Percentiles rank a stretch among this genome's conserved stretches.
Conservation (phyloP, 2,113 vertebrate genomes). For the Engraulis encrasicolus region DNA sequence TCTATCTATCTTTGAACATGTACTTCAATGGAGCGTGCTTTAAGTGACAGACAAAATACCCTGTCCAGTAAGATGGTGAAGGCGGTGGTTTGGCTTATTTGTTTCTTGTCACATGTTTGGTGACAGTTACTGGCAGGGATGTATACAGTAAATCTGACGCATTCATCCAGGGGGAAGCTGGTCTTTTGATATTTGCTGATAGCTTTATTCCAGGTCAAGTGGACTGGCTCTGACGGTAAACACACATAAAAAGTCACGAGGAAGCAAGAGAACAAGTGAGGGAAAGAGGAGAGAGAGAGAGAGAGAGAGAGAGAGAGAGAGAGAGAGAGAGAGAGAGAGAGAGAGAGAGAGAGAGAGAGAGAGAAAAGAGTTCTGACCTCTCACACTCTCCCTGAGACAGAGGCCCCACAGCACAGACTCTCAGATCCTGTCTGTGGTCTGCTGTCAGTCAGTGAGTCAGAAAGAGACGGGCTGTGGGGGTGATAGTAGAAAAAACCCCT, state of each 20-base stretch:
- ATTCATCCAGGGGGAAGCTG: neutral
- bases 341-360: neutral
- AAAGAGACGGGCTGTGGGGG: neutral
- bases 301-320: neutral
- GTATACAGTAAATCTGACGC: neutral
- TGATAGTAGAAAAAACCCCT: neutral
- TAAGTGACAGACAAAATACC: constrained; percentile 51
- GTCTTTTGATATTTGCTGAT: constrained; percentile 8
- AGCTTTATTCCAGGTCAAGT: constrained; percentile 14
- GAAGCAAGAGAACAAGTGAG: neutral
- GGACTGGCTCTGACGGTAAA: neutral
- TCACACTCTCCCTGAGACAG: neutral
- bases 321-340: neutral
- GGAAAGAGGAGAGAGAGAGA: neutral
- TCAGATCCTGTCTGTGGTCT: constrained; percentile 22
- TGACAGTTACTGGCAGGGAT: neutral
- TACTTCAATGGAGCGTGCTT: constrained; percentile 29
- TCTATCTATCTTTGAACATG: neutral
- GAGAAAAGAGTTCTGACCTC: neutral
- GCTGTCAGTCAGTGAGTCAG: constrained; percentile 1
- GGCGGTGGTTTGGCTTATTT: constrained; percentile 10
- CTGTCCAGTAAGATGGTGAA: constrained; percentile 48
- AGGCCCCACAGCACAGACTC: neutral
- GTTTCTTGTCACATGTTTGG: neutral
- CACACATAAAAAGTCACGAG: too few species aligned